Evolutionary conservation across 2,888 invertebrate species (phyloP).

Genomic region (Polia nebulosa): DNA sequence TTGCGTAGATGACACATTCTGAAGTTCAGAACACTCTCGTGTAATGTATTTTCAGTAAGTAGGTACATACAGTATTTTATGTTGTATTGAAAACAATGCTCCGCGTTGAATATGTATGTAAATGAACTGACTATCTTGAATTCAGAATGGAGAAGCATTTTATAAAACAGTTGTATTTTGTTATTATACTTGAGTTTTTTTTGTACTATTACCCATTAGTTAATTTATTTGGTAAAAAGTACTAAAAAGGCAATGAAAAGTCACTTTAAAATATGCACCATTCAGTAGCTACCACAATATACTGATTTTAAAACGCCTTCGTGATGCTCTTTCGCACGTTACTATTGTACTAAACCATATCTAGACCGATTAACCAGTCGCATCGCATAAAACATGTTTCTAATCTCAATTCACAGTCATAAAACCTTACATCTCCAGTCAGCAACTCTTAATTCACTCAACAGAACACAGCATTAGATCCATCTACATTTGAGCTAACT

Average conservation of each 20-base stretch:
- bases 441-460: conserved; percentile 23
- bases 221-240: neutral
- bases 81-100: conserved; percentile 36
- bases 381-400: neutral
- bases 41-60: conserved; percentile 40
- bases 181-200: neutral
- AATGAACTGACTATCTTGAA: conserved; percentile 17
- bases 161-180: neutral
- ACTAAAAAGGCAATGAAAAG: neutral
- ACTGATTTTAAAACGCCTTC: neutral
- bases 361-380: no score
- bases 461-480: conserved; percentile 25
- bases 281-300: neutral
- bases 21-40: conserved; percentile 38
- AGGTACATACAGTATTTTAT: neutral
- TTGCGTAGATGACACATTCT: conserved; percentile 48
- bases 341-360: no score
- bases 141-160: neutral
- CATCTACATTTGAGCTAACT: conserved; percentile 32
- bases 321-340: neutral
- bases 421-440: conserved; percentile 4
- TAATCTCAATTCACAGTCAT: neutral
- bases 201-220: neutral
- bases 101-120: conserved; percentile 14
- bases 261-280: no score